These are phyloP conservation scores for Nothocercus julius DNA, from an alignment of 2,113 vertebrate genomes.

Conservation along the genomic window DNA sequence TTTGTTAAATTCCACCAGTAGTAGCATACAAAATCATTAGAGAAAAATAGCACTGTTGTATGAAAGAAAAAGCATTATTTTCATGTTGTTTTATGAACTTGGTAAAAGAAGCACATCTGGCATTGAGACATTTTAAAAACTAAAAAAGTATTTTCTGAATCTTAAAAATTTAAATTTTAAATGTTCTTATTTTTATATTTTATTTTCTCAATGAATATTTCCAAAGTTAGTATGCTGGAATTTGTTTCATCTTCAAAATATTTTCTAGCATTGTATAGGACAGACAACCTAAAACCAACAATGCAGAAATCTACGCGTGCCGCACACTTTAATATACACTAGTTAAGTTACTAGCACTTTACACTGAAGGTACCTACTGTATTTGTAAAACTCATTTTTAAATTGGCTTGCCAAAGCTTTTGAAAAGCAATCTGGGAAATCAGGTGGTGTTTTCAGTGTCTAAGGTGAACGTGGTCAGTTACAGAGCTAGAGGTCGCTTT, in stretches of 20 bases:
- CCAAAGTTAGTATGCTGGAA: neutral
- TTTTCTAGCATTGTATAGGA: constrained; percentile 17
- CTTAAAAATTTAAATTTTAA: constrained; percentile 1
- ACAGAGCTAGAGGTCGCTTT: constrained; percentile 86
- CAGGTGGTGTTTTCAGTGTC: constrained; percentile 51
- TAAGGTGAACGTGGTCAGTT: constrained; percentile 7
- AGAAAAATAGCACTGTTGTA: constrained; percentile 38
- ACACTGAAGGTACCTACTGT: constrained; percentile 38
- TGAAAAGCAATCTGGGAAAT: constrained; percentile 68
- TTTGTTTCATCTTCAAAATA: neutral
- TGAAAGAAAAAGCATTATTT: constrained; percentile 48
- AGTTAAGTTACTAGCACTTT: constrained; percentile 25
- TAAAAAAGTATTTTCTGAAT: neutral
- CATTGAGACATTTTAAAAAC: constrained; percentile 29
- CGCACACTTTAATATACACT: constrained; percentile 13
- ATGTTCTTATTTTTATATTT: constrained; percentile 23
- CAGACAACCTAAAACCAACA: constrained; percentile 62
- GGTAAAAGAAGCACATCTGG: neutral
- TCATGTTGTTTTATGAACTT: neutral
- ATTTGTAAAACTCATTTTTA: constrained; percentile 50
- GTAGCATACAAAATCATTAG: constrained; percentile 42
- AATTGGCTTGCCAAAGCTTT: constrained; percentile 69
- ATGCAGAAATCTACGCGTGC: constrained; percentile 50
- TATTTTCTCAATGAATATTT: constrained; percentile 23
- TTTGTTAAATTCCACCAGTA: constrained; percentile 34